Conservation (phyloP, 2,113 vertebrate species). For the Daboia siamensis region DNA sequence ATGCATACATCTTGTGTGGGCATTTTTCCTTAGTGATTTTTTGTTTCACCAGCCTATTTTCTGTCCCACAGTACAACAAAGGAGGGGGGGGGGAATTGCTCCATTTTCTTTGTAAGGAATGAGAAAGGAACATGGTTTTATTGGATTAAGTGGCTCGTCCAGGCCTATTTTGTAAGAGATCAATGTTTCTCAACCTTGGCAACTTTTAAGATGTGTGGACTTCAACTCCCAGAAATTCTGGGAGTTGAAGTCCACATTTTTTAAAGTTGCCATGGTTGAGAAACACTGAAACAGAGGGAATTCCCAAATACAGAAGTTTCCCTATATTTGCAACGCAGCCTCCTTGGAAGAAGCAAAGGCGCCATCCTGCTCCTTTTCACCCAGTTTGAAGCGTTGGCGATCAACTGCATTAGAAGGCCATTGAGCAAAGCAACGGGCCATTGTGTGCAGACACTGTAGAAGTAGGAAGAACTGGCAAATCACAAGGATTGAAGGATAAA, state of each 20-base stretch:
- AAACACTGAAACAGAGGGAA: neutral
- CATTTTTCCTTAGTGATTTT: neutral
- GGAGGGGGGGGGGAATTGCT: fast-evolving
- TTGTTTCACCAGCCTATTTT: neutral
- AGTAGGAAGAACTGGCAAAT: neutral
- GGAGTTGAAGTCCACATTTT: neutral
- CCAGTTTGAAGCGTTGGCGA: neutral
- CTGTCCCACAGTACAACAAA: neutral
- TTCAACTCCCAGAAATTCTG: neutral
- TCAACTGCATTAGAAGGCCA: neutral
- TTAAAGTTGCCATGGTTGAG: neutral
- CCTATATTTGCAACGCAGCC: too few relatives aligned
- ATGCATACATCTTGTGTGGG: neutral
- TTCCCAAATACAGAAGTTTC: neutral
- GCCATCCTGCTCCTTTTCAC: neutral
- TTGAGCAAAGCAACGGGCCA: too few relatives aligned
- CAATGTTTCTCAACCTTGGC: neutral
- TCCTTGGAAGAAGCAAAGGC: neutral
- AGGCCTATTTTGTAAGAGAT: neutral
- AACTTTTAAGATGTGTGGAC: neutral
- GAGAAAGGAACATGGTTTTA: neutral
- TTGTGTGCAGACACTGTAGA: neutral
- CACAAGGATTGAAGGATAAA: conserved; percentile 18
- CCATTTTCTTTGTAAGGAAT: neutral
- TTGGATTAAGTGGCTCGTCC: neutral